Base-by-base conservation (phyloP, 2,113 vertebrate species). In the Callionymus lyra region DNA sequence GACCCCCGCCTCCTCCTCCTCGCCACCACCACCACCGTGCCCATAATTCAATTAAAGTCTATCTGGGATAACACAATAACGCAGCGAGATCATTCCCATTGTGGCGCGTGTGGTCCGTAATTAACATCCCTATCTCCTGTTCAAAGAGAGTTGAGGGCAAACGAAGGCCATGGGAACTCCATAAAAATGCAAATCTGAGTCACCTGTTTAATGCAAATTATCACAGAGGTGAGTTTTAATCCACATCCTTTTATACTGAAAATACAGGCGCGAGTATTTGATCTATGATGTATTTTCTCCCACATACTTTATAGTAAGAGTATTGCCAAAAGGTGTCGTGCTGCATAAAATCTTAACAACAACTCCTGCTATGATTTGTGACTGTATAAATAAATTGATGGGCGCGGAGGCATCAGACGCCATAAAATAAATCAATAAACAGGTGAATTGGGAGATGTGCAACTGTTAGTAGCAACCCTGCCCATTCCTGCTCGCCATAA, bases 101-200 rank as follows among this genome's bases (percentile, higher is more conserved):
- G 76, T 77, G 68, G 47, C 53, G 48, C 27, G 38, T 34, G 49
- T 57, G 53, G 63, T 47, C 54, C 47, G 54, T 78, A 82, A 82
- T 82, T 78, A 82, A 76, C 69, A 63, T 65, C 56, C 56, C 70
- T 72, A 77, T 80, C 68, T 71, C 35, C 60, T 42, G 48, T 70
- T 72, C 70, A 65, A 44, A 61, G 49, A 41, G 58, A 64, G 49
- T 52, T 66, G 34, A 77, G 74, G 72, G 70, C 66, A 65, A 58
- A 56, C 57, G 52, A 68, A 80, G 74, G 74, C 77, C 59, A 60
- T 21, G 9, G 51, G 55, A 72, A 73, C 68, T 51, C 64, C 65
- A 81, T 79, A 70, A 81, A 83, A 82, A 85, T 83, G 81, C 79
- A 61, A 83, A 85, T 80, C 61, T 59, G 36, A 21, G 33, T 59